Base-by-base conservation (phyloP, 2,888 invertebrate species). In the Plutella xylostella region DNA sequence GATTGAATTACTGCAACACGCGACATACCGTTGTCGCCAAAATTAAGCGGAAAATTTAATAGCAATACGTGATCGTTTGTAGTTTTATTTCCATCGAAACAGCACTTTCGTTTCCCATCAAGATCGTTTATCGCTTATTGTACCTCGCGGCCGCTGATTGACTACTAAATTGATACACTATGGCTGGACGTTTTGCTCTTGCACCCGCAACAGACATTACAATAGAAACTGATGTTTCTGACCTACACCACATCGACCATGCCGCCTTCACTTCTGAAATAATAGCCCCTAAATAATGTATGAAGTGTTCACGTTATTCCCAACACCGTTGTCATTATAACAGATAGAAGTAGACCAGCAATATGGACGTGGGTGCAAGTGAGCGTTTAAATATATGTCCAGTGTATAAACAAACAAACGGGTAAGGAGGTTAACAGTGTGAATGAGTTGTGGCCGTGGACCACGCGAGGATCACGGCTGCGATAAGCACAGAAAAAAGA, bases 21-120 rank as follows among this genome's bases (percentile, higher is more conserved):
- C 38, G 33, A 68, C 63, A 58, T 61, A 64, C 69, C 70, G 70
- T 73, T 73, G 73, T 72, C 71, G 65, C 70, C 65, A 72, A 76
- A 76, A 72, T 71, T 66, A 73, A 76, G 67, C 72, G 73, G 72
- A 75, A 73, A 77, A 78, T 75, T 73, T 74, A 77, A 78, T 78
- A 75, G 70, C 68, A 72, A 79, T 82, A 79, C 80, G 79, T 74
- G 72, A 25, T 25, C 15, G 22, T 25, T 15, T 25, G 31, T 14
- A 30, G 37, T 46, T 28, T 68, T 71, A 60, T 59, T 59, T 61
- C 49, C 50, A 60, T 59, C 56, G 61, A 59, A 68, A 72, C 58
- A 70, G 72, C 64, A 78, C 74, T 80, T 78, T 77, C 75, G 58
- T 68, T 66, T 63, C 64, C 62, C 61, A 60, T 60, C 65, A 57